Percentiles rank a stretch among this genome's conserved stretches.
Conservation (phyloP, 2,888 invertebrate species). For the Drosophila yooni region DNA sequence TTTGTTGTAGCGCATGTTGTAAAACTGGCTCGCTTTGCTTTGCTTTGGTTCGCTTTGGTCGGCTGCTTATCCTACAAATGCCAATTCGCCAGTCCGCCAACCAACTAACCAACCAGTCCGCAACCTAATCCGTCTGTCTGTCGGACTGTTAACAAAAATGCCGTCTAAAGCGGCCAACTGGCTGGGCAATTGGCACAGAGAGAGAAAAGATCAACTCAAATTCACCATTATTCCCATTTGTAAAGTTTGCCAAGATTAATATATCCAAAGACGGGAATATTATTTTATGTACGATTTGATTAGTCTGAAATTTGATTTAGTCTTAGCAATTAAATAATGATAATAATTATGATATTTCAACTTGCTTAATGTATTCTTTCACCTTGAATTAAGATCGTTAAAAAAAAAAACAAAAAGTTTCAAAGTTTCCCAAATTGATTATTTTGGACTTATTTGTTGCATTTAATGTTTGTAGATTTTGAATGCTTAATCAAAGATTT, state of each 20-base stretch:
- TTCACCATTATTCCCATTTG: background rate
- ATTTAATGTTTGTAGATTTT: background rate
- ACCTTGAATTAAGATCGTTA: background rate
- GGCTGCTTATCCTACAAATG: conserved; percentile 74
- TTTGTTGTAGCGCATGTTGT: conserved; percentile 20
- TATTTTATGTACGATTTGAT: background rate
- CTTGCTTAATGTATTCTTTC: background rate
- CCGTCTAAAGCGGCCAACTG: conserved; percentile 58
- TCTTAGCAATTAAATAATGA: background rate
- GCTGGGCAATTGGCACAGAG: conserved; percentile 36
- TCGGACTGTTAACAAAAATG: conserved; percentile 43
- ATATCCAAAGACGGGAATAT: background rate
- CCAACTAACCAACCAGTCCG: conserved; percentile 51
- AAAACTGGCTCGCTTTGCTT: conserved; percentile 35
- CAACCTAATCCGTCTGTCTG: conserved; percentile 29
- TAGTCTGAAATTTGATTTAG: background rate
- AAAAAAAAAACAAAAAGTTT: background rate
- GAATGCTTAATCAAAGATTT: background rate
- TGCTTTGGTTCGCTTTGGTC: conserved; percentile 28
- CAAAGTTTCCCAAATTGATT: background rate
- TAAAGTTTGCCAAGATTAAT: background rate
- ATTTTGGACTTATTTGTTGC: background rate
- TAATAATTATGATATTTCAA: background rate
- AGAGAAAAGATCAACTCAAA: background rate
- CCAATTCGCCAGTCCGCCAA: conserved; percentile 64